A percentile compares a stretch with the other conserved stretches of the same genome.
Conservation (phyloP, 2,888 invertebrate species). For the Volucella bombylans region DNA sequence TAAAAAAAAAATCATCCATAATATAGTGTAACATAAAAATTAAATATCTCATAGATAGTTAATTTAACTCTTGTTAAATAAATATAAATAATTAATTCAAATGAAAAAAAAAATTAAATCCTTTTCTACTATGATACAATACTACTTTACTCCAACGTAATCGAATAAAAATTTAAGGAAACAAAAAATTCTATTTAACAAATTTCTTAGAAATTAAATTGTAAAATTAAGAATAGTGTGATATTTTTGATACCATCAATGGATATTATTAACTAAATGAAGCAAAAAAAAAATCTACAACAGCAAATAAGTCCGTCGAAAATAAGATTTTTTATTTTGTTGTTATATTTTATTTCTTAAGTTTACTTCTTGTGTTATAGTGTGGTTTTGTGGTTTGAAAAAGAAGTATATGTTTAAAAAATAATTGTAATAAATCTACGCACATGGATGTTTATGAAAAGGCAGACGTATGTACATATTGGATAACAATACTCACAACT, state of each 20-base stretch:
- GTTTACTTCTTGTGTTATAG: conserved; percentile 14
- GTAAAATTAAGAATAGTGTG: conserved; percentile 55
- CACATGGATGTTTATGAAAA: background rate
- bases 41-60: conserved; percentile 29
- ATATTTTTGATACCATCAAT: conserved; percentile 72
- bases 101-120: background rate
- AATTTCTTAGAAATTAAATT: conserved; percentile 18
- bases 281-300: conserved; percentile 20
- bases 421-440: background rate
- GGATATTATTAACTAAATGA: conserved; percentile 65
- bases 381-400: conserved; percentile 1
- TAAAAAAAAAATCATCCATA: background rate
- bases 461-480: conserved; percentile 36
- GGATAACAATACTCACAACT: conserved; percentile 54
- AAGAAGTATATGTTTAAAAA: too few relatives aligned
- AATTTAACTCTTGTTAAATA: conserved; percentile 40
- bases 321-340: conserved; percentile 3
- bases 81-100: too few relatives aligned
- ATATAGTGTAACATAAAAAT: conserved; percentile 30
- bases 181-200: background rate
- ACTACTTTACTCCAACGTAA: conserved; percentile 30
- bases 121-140: conserved; percentile 21
- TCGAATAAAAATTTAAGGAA: conserved; percentile 33
- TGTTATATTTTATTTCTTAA: background rate
- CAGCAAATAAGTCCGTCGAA: conserved; percentile 47